Evolutionary conservation across 2,888 invertebrate genomes (phyloP), one percentile per base, ranked within the genome.

Genomic region (Euspilapteryx auroguttella): DNA sequence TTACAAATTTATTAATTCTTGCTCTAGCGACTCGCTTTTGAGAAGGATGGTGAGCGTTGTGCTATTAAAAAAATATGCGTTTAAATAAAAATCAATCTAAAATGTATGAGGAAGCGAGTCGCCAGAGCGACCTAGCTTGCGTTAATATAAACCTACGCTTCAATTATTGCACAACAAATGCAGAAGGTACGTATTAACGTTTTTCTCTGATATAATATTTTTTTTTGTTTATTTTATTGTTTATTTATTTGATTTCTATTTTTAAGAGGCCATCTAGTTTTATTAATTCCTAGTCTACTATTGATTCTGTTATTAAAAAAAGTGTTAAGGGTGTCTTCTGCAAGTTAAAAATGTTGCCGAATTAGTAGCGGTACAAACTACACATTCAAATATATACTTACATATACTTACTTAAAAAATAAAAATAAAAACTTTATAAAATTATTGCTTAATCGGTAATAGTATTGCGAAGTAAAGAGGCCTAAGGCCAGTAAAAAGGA

Each of bases 91-190:
- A 20, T 3, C 21, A 20, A 20, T 3, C 2, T 20, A 9, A 3
- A 3, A 23, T 11, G 11, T 13, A 21, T 22, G 14, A 10, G 28
- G 23, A 62, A 65, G 56, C 54, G 68, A 61, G 64, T 65, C 50
- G 61, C 61, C 62, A 62, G 55, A 11, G 39, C 42, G 44, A 44
- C 47, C 58, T 63, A 65, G 41, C 42, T 25, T 43, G 45, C 47
- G 53, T 54, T 55, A 38, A 45, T 48, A 54, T 51, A 47, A 45
- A 48, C 37, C 64, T 71, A 71, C 52, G 34, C 37, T 50, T 61
- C 39, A 49, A 59, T 66, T 71, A 73, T 69, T 71, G 68, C 69
- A 73, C 68, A 66, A 66, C 71, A 63, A 68, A 61, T 58, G 62
- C 62, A 55, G 55, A 55, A 55, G 50, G 62, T 73, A 69, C 66